Evolutionary conservation across 2,797 vertebrate species (phyloP).

Genomic region (Heteromormyrus szaboi): DNA sequence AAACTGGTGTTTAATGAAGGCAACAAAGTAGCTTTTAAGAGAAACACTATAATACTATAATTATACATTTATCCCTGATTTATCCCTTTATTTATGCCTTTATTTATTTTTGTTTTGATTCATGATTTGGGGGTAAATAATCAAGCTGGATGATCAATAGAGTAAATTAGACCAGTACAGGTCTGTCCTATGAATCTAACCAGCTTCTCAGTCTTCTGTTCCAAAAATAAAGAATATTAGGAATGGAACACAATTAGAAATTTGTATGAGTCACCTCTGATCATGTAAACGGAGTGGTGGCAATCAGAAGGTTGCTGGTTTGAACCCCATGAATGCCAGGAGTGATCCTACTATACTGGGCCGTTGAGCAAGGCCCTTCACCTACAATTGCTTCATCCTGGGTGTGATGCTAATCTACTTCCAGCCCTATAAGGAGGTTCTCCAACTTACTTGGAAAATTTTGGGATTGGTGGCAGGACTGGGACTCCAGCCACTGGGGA

Average conservation of each 20-base stretch:
- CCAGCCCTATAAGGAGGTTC: neutral
- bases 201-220: neutral
- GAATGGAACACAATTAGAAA: neutral
- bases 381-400: neutral
- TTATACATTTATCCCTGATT: neutral
- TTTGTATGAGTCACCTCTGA: neutral
- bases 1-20: neutral
- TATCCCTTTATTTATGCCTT: neutral
- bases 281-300: neutral
- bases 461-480: neutral
- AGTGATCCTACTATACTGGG: neutral
- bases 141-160: neutral
- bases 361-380: neutral
- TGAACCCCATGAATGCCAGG: neutral
- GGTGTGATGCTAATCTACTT: neutral
- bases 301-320: neutral
- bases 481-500: neutral
- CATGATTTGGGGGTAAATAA: neutral
- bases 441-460: neutral
- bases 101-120: neutral
- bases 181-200: neutral
- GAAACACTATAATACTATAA: neutral
- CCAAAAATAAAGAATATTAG: neutral
- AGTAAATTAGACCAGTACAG: neutral
- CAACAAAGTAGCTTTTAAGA: neutral